Base-by-base conservation (phyloP, 2,113 vertebrate genomes). In the Hemichromis elongatus region DNA sequence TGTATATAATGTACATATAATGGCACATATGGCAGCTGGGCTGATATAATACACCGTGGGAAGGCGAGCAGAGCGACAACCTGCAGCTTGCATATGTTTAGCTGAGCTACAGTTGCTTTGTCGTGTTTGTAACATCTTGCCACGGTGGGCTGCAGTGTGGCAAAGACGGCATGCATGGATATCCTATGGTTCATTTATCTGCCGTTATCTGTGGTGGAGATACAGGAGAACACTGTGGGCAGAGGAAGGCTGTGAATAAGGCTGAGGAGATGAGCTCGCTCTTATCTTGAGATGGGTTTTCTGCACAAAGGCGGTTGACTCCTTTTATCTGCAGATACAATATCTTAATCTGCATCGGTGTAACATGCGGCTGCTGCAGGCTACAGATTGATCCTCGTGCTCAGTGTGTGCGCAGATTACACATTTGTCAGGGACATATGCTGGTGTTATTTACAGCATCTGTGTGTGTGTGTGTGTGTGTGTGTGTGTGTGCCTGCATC, bases 281-380 rank as follows among this genome's bases (percentile, higher is more conserved):
- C 81, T 89, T 56, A 89, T 93, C 85, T 87, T 21, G 3, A 63
- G 52, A 79, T 33, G 79, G 86, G 21, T 82, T 57, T 84, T 81
- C 81, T 81, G n/a, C 78, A n/a, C 79, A 12, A 63, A 80, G 83
- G 40, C 53, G 82, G 81, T 55, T 55, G 85, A 85, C 73, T 90
- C 87, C 82, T 91, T 86, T 91, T 90, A 88, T 94, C 84, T 90
- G 90, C 87, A 82, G 84, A 87, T 37, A 55, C 77, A 77, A 19
- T 45, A 87, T 90, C 89, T 84, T 70, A 57, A 90, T 88, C 82
- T 30, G n/a, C 63, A 88, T 86, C 86, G 53, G 82, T 85, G 87
- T 86, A 68, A 59, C 82, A 45, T 70, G 73, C 19, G 5, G 63
- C 83, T 52, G 83, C 81, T 83, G 78, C 83, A 4, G 83, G 84